Percentiles rank a stretch among this genome's conserved stretches.
Evolutionary conservation across 2,888 invertebrate genomes (phyloP).

Genomic region (Mesodorylaimus sp.): DNA sequence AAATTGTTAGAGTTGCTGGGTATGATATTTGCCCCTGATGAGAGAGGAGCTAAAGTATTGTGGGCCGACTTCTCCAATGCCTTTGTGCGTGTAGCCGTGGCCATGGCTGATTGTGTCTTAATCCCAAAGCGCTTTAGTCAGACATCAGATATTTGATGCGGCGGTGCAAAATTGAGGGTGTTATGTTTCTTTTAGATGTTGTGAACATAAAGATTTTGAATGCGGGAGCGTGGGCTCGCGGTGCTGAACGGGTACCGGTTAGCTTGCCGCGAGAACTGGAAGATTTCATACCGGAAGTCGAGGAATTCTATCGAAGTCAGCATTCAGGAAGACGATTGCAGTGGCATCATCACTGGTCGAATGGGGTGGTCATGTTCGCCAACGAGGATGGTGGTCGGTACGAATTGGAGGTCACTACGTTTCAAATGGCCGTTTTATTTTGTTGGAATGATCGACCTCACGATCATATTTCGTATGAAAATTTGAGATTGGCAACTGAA

Average conservation of each 20-base stretch:
- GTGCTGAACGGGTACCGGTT: conserved; percentile 80
- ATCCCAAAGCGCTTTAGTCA: no score
- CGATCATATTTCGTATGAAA: conserved; percentile 83
- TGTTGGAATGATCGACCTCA: conserved; percentile 88
- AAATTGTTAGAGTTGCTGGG: no score
- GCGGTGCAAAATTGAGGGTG: no score
- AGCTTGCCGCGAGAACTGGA: conserved; percentile 90
- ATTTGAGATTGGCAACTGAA: conserved; percentile 82
- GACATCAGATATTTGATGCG: no score
- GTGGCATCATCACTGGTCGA: conserved; percentile 99
- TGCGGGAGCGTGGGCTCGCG: conserved; percentile 82
- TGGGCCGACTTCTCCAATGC: no score
- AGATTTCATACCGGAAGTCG: conserved; percentile 96
- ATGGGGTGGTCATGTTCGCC: conserved; percentile 57
- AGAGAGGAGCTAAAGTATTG: no score
- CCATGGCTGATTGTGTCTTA: no score
- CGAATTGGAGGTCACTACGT: conserved; percentile 94
- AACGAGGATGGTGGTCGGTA: conserved; percentile 76
- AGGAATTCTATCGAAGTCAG: conserved; percentile 91
- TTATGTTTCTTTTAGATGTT: no score
- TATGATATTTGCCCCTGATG: no score
- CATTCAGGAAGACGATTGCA: conserved; percentile 91
- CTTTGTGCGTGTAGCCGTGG: no score
- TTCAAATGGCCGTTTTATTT: conserved; percentile 97
- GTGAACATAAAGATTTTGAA: conserved; percentile 96